A percentile compares a stretch with the other conserved stretches of the same genome.
phyloP scores from a whole-genome alignment of 2,888 invertebrate species.

The Lomographa bimaculata region DNA sequence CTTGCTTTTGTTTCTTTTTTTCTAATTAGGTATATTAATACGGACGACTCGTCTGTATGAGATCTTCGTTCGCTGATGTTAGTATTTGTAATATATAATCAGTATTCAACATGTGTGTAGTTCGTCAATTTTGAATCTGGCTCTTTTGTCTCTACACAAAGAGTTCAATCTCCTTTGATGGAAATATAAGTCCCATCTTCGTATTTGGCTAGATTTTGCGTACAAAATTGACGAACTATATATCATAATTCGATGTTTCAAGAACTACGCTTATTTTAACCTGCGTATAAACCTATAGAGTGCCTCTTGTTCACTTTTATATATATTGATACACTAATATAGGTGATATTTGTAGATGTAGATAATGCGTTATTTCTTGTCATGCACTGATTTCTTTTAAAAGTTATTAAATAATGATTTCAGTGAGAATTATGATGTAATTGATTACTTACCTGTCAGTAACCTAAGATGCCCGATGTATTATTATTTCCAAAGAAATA shows the following conservation, averaged over 20 bases:
- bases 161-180: not conserved
- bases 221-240: constrained; percentile 18
- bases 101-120: constrained; percentile 39
- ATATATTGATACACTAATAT: constrained; percentile 79
- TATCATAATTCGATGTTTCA: constrained; percentile 69
- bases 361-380: constrained; percentile 50
- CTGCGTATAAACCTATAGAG: constrained; percentile 83
- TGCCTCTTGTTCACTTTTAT: constrained; percentile 84
- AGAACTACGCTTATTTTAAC: constrained; percentile 79
- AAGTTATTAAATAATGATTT: constrained; percentile 30
- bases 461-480: too few relatives aligned
- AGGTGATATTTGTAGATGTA: constrained; percentile 54
- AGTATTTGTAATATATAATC: constrained; percentile 47
- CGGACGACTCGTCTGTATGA: constrained; percentile 28
- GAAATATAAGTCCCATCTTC: too few relatives aligned
- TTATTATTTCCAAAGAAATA: too few relatives aligned
- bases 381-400: constrained; percentile 61
- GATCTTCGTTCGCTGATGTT: constrained; percentile 31
- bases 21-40: constrained; percentile 36
- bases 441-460: too few relatives aligned
- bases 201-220: too few relatives aligned
- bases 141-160: not conserved
- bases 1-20: constrained; percentile 46
- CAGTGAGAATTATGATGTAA: constrained; percentile 3
- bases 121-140: constrained; percentile 14